Evolutionary conservation across 2,113 vertebrate genomes (phyloP), one percentile per base, ranked within the genome.

Genomic region (Heterotis niloticus): DNA sequence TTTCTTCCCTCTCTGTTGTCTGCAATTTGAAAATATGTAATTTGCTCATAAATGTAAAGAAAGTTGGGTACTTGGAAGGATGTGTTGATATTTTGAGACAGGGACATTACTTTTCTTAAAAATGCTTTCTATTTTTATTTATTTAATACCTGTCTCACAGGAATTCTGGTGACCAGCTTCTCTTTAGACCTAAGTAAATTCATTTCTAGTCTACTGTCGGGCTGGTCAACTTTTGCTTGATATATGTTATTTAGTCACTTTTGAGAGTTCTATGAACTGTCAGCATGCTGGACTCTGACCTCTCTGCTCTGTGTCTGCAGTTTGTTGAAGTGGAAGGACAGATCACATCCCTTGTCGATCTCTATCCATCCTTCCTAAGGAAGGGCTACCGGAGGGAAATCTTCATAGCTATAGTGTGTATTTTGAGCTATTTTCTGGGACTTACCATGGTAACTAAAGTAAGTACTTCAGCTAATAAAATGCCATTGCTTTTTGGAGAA

Each of bases 251-350:
- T 66, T 12, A n/a, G 16, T n/a, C 16, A 16, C 7, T n/a, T n/a
- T 9, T n/a, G 7, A 24, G 17, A 65, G 20, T n/a, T 18, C 20
- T 9, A 20, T 12, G 24, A 9, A 5, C 5, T 11, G 23, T 14
- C 65, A 20, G 66, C 29, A 18, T 14, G 12, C 51, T 44, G 34
- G 17, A 68, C 14, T 79, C 18, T 62, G 18, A 56, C 78, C 69
- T 79, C 78, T 83, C 82, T 81, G 57, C 64, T 82, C 74, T 75
- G 54, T 75, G 76, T 86, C 83, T 88, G 76, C 90, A 99, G 98
- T 99, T 99, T 94, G 97, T 99, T 87, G 97, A 98, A 94, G 98
- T 99, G 91, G 98, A 99, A 94, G 97, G 98, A 92, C 97, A 99
- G 95, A 98, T 99, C 95, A 99, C 98, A 67, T 98, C 98, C 67